These are phyloP conservation scores for Porites australiensis DNA, from an alignment of 64 coral and sea anemone genomes.

Conservation along the genomic window DNA sequence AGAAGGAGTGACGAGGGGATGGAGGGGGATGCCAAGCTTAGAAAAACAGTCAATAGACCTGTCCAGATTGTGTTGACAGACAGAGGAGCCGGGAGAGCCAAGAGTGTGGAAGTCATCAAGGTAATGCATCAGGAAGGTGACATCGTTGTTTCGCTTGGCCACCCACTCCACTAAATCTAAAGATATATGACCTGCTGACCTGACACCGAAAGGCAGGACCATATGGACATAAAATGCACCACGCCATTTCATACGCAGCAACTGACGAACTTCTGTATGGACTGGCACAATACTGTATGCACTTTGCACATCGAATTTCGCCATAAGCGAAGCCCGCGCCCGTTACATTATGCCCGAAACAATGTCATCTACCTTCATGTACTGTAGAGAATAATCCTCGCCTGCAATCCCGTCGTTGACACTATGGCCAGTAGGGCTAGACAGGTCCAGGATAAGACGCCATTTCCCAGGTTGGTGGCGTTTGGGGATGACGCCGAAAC, in stretches of 20 bases:
- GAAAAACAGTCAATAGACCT: neutral
- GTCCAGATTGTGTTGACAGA: neutral
- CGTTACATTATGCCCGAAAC: neutral
- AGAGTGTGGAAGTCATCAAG: slow-evolving; percentile 24
- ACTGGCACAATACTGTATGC: neutral
- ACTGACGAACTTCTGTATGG: neutral
- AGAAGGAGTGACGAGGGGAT: slow-evolving; percentile 15
- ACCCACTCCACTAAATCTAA: slow-evolving; percentile 31
- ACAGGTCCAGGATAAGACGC: slow-evolving; percentile 66
- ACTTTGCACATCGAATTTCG: slow-evolving; percentile 23
- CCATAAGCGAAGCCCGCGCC: neutral
- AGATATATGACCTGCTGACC: slow-evolving; percentile 25
- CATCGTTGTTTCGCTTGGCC: neutral
- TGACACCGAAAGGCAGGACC: neutral
- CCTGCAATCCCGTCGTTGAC: slow-evolving; percentile 56
- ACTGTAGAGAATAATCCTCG: neutral
- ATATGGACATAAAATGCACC: neutral
- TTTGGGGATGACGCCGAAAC: slow-evolving; percentile 47
- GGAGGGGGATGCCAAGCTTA: slow-evolving; percentile 32
- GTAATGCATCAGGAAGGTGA: slow-evolving; percentile 31
- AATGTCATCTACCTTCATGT: slow-evolving; percentile 29
- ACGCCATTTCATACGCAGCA: slow-evolving; percentile 36
- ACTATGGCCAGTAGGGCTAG: slow-evolving; percentile 14
- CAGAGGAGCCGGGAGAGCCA: neutral
- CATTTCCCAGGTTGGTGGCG: slow-evolving; percentile 48